Evolutionary conservation across 2,888 invertebrate species (phyloP), one percentile per base, ranked within the genome.

Genomic region (Pandemis cinnamomeana): DNA sequence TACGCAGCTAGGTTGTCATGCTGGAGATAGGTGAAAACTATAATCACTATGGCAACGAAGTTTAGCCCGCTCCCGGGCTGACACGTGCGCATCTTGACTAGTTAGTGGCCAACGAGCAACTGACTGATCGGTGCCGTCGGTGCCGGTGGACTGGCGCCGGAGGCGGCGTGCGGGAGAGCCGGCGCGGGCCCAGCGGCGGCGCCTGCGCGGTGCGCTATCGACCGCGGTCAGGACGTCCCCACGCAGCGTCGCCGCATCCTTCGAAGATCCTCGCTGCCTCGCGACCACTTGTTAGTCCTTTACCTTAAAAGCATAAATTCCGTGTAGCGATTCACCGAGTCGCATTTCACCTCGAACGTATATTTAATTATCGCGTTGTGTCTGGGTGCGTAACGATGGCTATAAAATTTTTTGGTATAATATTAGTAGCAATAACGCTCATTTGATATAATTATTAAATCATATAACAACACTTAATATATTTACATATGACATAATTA

Each of bases 1-100:
- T 79, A 93, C 93, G 91, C 89, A 74, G 91, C 91, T 77, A 89
- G 86, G 80, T 90, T 89, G 53, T 88, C 86, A 78, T 89, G 88
- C 71, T 91, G 90, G 79, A 92, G 81, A 83, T 87, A 89, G 80
- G 90, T 86, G 74, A 91, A 84, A 78, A 91, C 91, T 82, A 92
- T 89, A 78, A 89, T 86, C 76, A 93, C 77, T 79, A 90, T 89
- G 72, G 91, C 84, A 79, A 89, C 90, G 85, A 91, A 84, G 87
- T 88, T 90, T 84, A 87, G 85, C 84, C 89, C 87, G 84, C 86
- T 88, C 85, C 88, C 91, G 82, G 86, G 87, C 86, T 93, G 91
- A 85, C 83, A 82, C 88, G 88, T 84, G 83, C 86, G 84, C 90
- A 90, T 91, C 87, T 84, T 20, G 20, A 20, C 20, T 88, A 84